phyloP scores from a whole-genome alignment of 2,888 invertebrate genomes.

The Acleris holmiana region DNA sequence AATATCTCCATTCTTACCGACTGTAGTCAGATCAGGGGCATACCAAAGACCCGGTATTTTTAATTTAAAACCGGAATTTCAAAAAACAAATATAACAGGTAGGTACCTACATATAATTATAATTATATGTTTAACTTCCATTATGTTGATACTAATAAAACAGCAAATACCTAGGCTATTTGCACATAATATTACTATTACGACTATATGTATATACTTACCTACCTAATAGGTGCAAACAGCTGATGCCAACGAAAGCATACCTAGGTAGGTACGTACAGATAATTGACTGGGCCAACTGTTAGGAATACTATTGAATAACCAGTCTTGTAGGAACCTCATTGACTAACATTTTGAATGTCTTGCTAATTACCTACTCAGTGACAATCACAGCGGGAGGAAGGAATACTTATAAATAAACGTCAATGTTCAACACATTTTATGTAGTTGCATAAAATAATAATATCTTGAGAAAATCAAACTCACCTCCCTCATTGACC shows the following conservation, averaged over 20 bases:
- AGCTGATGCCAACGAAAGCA: neutral
- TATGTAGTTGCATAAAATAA: neutral
- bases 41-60: neutral
- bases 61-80: neutral
- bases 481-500: neutral
- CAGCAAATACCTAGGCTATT: too few relatives aligned
- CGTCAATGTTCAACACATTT: neutral
- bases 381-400: neutral
- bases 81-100: neutral
- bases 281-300: neutral
- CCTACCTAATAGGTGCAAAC: too few relatives aligned
- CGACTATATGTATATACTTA: too few relatives aligned
- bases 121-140: neutral
- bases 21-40: neutral
- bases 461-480: neutral
- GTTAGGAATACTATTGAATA: too few relatives aligned
- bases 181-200: too few relatives aligned
- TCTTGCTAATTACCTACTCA: neutral
- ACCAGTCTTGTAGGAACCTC: neutral
- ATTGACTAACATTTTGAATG: slow-evolving; percentile 9
- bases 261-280: neutral
- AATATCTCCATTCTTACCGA: neutral
- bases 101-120: too few relatives aligned
- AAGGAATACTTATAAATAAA: neutral
- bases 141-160: neutral